phyloP scores from a whole-genome alignment of 37 sponge, comb jelly and placozoan species.

The Ianthella basta region DNA sequence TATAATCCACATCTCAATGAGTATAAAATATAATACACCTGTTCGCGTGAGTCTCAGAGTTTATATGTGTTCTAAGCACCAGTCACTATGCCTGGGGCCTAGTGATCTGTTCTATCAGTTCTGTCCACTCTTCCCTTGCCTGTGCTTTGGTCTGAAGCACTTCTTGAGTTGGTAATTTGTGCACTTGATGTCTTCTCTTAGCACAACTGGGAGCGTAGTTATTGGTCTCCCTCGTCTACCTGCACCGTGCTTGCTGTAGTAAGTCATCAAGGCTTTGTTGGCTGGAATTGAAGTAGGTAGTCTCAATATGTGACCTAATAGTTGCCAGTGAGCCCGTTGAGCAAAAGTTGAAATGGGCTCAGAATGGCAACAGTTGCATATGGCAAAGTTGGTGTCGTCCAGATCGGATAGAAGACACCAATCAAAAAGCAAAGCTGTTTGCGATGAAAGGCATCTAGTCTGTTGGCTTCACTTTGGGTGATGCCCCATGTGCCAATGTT shows the following conservation, averaged over 20 bases:
- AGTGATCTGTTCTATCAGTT: slow-evolving; percentile 9
- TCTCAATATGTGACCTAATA: slow-evolving; percentile 27
- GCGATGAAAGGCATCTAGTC: slow-evolving; percentile 29
- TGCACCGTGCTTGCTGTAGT: slow-evolving; percentile 14
- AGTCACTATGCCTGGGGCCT: slow-evolving; percentile 25
- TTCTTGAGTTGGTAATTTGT: background rate
- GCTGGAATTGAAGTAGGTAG: slow-evolving; percentile 21
- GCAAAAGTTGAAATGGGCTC: slow-evolving; percentile 34
- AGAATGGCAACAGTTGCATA: slow-evolving; percentile 20
- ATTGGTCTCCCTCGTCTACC: slow-evolving; percentile 23
- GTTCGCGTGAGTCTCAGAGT: slow-evolving; percentile 18
- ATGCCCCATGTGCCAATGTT: slow-evolving; percentile 39
- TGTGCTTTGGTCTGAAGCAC: slow-evolving; percentile 3
- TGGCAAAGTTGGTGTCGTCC: background rate
- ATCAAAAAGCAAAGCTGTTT: slow-evolving; percentile 25
- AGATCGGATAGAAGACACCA: slow-evolving; percentile 23
- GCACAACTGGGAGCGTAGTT: slow-evolving; percentile 20
- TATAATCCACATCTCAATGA: too few relatives aligned
- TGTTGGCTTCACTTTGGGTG: background rate
- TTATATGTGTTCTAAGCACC: slow-evolving; percentile 2
- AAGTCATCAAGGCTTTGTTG: slow-evolving; percentile 25
- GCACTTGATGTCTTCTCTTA: slow-evolving; percentile 12
- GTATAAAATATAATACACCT: slow-evolving; percentile 21
- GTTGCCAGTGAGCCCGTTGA: slow-evolving; percentile 1
- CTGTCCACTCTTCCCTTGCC: slow-evolving; percentile 17